phyloP scores from a whole-genome alignment of 2,113 vertebrate species.

The Hepsetus odoe region DNA sequence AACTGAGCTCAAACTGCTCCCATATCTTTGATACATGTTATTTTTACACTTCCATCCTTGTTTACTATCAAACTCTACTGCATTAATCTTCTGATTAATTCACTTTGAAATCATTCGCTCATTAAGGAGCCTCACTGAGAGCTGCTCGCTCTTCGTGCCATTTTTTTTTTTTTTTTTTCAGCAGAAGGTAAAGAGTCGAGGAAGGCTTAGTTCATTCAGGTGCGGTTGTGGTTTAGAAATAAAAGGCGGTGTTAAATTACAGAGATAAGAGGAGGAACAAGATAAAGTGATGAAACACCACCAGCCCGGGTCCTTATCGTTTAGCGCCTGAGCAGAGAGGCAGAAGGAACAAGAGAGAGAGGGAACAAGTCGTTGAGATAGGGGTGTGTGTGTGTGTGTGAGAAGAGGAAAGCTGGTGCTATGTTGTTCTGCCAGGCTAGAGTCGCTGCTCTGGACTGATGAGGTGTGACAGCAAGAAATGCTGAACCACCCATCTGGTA shows the following conservation, averaged over 20 bases:
- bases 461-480: slow-evolving; percentile 47
- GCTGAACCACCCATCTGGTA: slow-evolving; percentile 32
- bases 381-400: slow-evolving; percentile 12
- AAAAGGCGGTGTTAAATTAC: slow-evolving; percentile 67
- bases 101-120: slow-evolving; percentile 19
- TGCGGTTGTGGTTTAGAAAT: slow-evolving; percentile 56
- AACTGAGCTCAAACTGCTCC: not conserved
- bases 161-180: no score
- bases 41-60: not conserved
- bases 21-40: not conserved
- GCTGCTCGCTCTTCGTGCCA: not conserved
- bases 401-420: not conserved
- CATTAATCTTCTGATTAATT: slow-evolving; percentile 16
- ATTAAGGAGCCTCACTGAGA: not conserved
- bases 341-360: slow-evolving; percentile 1
- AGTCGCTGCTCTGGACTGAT: slow-evolving; percentile 41
- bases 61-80: not conserved
- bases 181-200: not conserved
- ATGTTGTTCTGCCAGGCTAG: slow-evolving; percentile 38
- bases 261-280: slow-evolving; percentile 67
- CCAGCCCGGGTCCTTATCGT: slow-evolving; percentile 59
- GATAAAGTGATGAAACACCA: slow-evolving; percentile 67
- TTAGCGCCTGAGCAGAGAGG: slow-evolving; percentile 40
- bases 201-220: slow-evolving; percentile 20
- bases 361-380: slow-evolving; percentile 5